phyloP scores from a whole-genome alignment of 2,797 vertebrate genomes.

The Cossypha polioptera region DNA sequence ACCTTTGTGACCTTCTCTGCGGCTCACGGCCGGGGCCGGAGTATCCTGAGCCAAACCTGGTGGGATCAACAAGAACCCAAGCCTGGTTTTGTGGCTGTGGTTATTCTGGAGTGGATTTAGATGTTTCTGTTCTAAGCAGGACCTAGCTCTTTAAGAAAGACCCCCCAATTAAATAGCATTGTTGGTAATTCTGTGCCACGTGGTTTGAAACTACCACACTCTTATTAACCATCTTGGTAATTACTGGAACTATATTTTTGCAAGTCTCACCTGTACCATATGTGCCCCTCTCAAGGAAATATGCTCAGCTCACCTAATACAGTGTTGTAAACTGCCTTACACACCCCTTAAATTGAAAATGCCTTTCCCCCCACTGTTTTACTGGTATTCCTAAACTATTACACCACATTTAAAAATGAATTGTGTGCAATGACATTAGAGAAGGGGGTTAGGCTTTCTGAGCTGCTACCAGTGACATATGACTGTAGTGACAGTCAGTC shows the following conservation, averaged over 20 bases:
- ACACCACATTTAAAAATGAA: constrained; percentile 72
- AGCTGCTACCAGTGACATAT: constrained; percentile 75
- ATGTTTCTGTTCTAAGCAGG: not conserved
- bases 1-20: not conserved
- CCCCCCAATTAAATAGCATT: not conserved
- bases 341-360: constrained; percentile 64
- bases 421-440: constrained; percentile 74
- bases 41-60: not conserved
- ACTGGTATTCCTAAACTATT: constrained; percentile 65
- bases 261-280: not conserved
- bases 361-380: constrained; percentile 26
- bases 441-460: constrained; percentile 74
- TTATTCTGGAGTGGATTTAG: not conserved
- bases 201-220: not conserved
- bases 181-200: not conserved
- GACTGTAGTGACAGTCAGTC: constrained; percentile 77
- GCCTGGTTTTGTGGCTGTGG: not conserved
- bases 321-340: constrained; percentile 39
- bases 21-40: accelerated
- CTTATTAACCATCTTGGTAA: not conserved
- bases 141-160: not conserved
- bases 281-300: not conserved
- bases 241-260: not conserved
- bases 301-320: not conserved
- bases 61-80: not conserved